phyloP scores from a whole-genome alignment of 2,888 invertebrate species.

The Drosophila greeni region DNA sequence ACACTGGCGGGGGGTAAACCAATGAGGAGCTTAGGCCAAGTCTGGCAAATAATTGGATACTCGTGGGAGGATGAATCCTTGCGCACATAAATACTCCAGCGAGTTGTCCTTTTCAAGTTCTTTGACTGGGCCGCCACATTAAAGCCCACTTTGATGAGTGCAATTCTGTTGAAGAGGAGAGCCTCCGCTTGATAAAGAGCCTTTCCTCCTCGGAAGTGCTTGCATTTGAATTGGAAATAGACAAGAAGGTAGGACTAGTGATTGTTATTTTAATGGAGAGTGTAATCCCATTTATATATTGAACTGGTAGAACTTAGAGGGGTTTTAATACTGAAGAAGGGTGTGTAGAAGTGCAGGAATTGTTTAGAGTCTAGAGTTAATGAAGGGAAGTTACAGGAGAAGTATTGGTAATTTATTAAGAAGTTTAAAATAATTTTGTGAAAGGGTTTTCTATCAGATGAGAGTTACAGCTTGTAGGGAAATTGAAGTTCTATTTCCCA shows the following conservation, averaged over 20 bases:
- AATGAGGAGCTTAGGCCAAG: slow-evolving; percentile 42
- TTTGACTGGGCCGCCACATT: slow-evolving; percentile 33
- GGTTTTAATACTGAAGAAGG: not conserved
- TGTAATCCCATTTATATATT: not conserved
- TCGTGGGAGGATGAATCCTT: slow-evolving; percentile 32
- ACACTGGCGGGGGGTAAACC: slow-evolving; percentile 24
- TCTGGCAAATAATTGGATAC: slow-evolving; percentile 43
- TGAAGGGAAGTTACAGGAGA: not conserved
- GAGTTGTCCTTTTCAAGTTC: slow-evolving; percentile 34
- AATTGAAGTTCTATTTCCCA: not conserved
- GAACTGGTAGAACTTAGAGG: not conserved
- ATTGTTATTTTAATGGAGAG: slow-evolving; percentile 13
- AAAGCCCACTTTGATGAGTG: slow-evolving; percentile 28
- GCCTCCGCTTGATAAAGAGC: slow-evolving; percentile 6
- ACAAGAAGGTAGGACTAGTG: not conserved
- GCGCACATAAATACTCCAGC: slow-evolving; percentile 36
- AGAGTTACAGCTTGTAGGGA: too few species aligned
- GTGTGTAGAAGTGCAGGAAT: not conserved
- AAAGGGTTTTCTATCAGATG: too few species aligned
- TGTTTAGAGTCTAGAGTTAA: not conserved
- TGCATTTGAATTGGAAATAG: slow-evolving; percentile 19
- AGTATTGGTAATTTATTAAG: not conserved
- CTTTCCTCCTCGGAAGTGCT: not conserved
- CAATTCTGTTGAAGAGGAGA: slow-evolving; percentile 14
- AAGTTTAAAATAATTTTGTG: too few species aligned